A percentile compares a stretch with the other conserved stretches of the same genome.
Evolutionary conservation across 2,888 invertebrate genomes (phyloP).

Genomic region (Mimas tiliae): DNA sequence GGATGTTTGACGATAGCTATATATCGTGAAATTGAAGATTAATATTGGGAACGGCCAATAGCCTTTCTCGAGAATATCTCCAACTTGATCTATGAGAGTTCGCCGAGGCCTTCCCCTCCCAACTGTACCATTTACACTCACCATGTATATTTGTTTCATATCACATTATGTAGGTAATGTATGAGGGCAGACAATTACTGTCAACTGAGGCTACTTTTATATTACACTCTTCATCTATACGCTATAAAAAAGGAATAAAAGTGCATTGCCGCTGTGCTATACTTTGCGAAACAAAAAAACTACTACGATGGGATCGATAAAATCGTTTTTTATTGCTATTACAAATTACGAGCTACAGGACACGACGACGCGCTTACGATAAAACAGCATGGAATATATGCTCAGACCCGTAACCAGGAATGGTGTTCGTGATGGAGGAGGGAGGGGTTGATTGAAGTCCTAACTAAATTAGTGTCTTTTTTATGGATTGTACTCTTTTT

Average conservation of each 20-base stretch:
- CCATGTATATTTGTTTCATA: too few species aligned
- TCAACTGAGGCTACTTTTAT: background rate
- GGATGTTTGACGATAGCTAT: too few species aligned
- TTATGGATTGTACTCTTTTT: too few species aligned
- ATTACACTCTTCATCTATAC: background rate
- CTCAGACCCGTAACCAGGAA: background rate
- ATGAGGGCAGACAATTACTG: background rate
- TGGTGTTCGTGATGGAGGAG: too few species aligned
- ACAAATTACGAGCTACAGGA: slow-evolving; percentile 40
- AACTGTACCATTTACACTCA: too few species aligned
- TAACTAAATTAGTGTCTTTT: too few species aligned
- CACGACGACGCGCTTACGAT: background rate
- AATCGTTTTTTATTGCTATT: slow-evolving; percentile 43
- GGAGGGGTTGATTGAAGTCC: background rate
- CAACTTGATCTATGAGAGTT: too few species aligned
- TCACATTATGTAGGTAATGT: too few species aligned
- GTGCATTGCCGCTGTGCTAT: background rate
- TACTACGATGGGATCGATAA: slow-evolving; percentile 31
- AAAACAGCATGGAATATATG: background rate
- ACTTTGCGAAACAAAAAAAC: background rate
- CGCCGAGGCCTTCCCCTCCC: too few species aligned
- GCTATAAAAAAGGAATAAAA: background rate
- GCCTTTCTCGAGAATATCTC: too few species aligned
- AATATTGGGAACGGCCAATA: too few species aligned
- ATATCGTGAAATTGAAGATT: too few species aligned